Evolutionary conservation across 2,888 invertebrate genomes (phyloP).

Genomic region (Hymenopus coronatus): DNA sequence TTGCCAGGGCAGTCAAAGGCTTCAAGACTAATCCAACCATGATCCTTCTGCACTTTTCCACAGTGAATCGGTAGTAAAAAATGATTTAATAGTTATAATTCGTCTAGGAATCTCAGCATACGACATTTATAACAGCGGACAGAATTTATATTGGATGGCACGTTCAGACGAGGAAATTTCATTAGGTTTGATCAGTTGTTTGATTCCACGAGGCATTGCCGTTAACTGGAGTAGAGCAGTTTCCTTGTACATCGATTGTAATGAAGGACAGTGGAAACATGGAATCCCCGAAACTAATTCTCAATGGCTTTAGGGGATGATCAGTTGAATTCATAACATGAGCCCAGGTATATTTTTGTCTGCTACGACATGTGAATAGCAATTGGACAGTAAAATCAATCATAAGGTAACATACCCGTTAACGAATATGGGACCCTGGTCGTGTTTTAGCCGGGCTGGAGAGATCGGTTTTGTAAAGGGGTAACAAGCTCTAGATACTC

Average conservation of each 20-base stretch:
- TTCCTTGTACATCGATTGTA: not conserved
- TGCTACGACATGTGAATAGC: not conserved
- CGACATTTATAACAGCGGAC: too few species aligned
- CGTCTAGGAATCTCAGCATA: too few species aligned
- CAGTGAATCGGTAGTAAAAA: too few species aligned
- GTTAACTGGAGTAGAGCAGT: not conserved
- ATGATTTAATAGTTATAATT: too few species aligned
- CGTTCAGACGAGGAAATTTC: not conserved
- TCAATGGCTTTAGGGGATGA: not conserved
- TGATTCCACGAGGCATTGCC: not conserved
- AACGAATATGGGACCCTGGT: not conserved
- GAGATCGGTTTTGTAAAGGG: not conserved
- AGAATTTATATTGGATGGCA: not conserved
- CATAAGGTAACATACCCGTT: not conserved
- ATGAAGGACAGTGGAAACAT: not conserved
- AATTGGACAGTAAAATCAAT: conserved; percentile 13
- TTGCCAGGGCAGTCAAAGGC: too few species aligned
- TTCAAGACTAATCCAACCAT: too few species aligned
- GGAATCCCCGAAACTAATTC: not conserved
- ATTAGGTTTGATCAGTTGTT: not conserved
- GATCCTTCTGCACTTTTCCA: too few species aligned
- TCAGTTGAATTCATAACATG: not conserved
- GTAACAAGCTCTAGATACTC: not conserved
- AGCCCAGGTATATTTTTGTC: not conserved
- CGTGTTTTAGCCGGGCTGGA: not conserved